Conservation (phyloP, 23 tunicate genomes). For the Oikopleura dioica region DNA sequence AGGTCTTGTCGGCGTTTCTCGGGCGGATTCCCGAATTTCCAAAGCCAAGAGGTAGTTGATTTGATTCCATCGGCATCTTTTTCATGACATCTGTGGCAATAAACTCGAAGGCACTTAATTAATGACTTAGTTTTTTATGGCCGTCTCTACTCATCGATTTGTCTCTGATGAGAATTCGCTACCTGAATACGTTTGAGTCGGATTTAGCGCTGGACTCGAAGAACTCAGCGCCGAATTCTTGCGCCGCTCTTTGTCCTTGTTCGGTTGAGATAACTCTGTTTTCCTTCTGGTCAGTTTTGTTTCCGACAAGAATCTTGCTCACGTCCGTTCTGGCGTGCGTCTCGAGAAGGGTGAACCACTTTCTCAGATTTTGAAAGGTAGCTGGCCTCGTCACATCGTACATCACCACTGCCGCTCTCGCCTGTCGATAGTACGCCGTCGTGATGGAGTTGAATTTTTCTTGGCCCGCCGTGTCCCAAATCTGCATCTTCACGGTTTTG, state of each 20-base stretch:
- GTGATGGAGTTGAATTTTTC: slow-evolving; percentile 83
- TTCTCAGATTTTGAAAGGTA: slow-evolving; percentile 25
- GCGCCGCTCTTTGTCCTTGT: not conserved
- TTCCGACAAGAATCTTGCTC: not conserved
- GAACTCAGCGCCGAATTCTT: not conserved
- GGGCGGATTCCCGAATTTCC: too few relatives aligned
- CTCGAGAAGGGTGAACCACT: slow-evolving; percentile 37
- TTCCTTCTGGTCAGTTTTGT: not conserved
- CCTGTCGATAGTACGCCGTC: slow-evolving; percentile 71
- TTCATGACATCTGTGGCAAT: not conserved
- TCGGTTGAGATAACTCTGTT: not conserved
- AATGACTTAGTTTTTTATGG: not conserved
- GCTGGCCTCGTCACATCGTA: slow-evolving; percentile 73
- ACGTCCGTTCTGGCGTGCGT: not conserved
- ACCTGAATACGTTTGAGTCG: not conserved
- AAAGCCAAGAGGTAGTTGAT: too few relatives aligned
- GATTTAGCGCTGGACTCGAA: not conserved
- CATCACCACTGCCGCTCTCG: slow-evolving; percentile 37
- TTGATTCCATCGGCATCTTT: not conserved
- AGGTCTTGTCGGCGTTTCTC: too few relatives aligned
- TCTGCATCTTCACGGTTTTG: slow-evolving; percentile 30
- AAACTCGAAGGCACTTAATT: not conserved
- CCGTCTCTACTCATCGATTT: not conserved
- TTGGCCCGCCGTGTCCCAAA: slow-evolving; percentile 98
- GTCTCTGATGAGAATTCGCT: not conserved